Percentiles rank a stretch among this genome's conserved stretches.
Conservation (phyloP, 2,797 vertebrate species). For the Clarias laeviceps region DNA sequence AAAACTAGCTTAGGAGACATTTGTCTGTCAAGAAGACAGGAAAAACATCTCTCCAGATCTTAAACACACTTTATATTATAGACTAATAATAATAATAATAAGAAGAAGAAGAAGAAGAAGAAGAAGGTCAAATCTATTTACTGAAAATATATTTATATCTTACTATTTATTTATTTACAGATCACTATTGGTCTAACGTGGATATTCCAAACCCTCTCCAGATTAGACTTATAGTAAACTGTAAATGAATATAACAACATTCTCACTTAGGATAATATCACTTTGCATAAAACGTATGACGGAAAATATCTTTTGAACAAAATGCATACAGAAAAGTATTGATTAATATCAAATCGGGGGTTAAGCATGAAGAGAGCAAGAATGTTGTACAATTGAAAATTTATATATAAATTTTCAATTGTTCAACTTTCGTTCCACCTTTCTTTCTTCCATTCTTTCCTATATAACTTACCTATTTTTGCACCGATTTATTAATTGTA, state of each 20-base stretch:
- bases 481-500: too few relatives aligned
- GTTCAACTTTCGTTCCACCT: neutral
- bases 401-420: neutral
- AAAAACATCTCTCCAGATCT: neutral
- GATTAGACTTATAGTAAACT: too few relatives aligned
- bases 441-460: neutral
- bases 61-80: neutral
- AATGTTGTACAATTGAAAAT: neutral
- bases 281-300: neutral
- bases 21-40: neutral
- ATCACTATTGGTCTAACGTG: neutral
- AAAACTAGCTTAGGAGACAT: conserved; percentile 13
- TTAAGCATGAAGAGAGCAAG: neutral
- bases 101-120: neutral
- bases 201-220: neutral
- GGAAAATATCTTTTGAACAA: neutral
- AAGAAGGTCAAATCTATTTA: neutral
- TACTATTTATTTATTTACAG: neutral
- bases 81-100: neutral
- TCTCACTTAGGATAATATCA: too few relatives aligned
- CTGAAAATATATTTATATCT: neutral
- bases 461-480: neutral
- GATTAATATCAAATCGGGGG: neutral
- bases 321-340: neutral
- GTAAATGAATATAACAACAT: too few relatives aligned